A percentile compares a stretch with the other conserved stretches of the same genome.
These are phyloP conservation scores for Aspidapion aeneum DNA, from an alignment of 2,888 invertebrate species.

Conservation along the genomic window DNA sequence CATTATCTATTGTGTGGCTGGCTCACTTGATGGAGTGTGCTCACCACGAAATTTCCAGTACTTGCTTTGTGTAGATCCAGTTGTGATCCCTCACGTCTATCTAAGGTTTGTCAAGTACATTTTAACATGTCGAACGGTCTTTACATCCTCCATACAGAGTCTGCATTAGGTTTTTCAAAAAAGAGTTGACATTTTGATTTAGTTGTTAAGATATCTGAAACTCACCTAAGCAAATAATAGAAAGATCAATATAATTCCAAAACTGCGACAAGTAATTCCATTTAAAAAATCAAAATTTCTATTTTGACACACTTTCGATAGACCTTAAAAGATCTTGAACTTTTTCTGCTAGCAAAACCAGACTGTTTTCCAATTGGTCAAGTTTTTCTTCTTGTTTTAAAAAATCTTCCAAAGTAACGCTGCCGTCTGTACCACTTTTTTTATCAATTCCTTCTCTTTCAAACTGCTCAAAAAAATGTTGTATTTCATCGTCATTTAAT, in stretches of 20 bases:
- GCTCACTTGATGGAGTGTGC: no score
- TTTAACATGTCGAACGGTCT: no score
- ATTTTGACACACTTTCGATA: constrained; percentile 13
- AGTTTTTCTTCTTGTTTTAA: constrained; percentile 41
- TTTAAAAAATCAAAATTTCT: no score
- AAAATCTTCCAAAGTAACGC: constrained; percentile 32
- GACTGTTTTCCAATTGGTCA: constrained; percentile 32
- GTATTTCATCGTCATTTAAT: constrained; percentile 35
- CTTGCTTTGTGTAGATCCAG: no score
- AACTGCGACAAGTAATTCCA: constrained; percentile 54
- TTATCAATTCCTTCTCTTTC: constrained; percentile 17
- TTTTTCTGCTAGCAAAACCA: constrained; percentile 16
- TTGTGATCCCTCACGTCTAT: no score
- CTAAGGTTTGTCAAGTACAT: no score
- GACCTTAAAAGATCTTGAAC: constrained; percentile 16
- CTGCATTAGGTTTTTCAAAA: no score
- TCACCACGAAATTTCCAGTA: no score
- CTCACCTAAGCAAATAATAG: constrained; percentile 52
- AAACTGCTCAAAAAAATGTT: constrained; percentile 27
- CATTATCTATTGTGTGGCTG: no score
- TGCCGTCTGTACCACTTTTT: constrained; percentile 10
- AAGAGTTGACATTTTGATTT: no score
- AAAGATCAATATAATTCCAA: constrained; percentile 63
- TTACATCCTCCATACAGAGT: no score
- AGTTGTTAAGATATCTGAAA: no score